These are phyloP conservation scores for Polia nebulosa DNA, from an alignment of 2,888 invertebrate species.

Conservation along the genomic window DNA sequence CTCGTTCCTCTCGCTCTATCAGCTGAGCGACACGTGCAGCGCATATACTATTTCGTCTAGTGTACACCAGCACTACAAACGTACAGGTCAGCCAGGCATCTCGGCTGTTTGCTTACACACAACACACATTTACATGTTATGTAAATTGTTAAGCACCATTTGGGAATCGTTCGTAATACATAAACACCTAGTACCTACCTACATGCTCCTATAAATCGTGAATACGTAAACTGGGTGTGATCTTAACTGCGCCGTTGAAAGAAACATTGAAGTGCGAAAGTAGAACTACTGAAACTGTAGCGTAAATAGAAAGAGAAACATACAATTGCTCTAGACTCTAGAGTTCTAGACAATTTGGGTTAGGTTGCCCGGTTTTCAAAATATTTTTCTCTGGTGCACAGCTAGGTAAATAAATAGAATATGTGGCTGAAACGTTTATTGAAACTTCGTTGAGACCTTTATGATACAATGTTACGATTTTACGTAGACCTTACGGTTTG, in stretches of 20 bases:
- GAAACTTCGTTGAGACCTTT: not conserved
- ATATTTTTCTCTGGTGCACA: slow-evolving; percentile 10
- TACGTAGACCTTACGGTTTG: too few relatives aligned
- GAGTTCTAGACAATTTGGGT: not conserved
- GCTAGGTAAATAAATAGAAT: not conserved
- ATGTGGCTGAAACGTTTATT: not conserved
- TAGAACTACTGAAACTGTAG: slow-evolving; percentile 13
- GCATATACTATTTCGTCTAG: slow-evolving; percentile 83
- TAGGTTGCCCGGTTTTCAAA: slow-evolving; percentile 12
- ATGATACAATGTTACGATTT: too few relatives aligned
- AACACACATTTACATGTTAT: slow-evolving; percentile 60
- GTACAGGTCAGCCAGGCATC: slow-evolving; percentile 57
- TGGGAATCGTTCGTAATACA: slow-evolving; percentile 61
- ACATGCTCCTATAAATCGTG: slow-evolving; percentile 43
- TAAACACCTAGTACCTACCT: slow-evolving; percentile 46
- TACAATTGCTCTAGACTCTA: not conserved
- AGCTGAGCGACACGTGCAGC: slow-evolving; percentile 89
- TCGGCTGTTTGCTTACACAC: slow-evolving; percentile 57
- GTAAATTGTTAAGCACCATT: slow-evolving; percentile 61
- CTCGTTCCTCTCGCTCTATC: slow-evolving; percentile 82
- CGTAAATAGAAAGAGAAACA: slow-evolving; percentile 22
- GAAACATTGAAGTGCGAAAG: slow-evolving; percentile 38
- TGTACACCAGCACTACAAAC: slow-evolving; percentile 69
- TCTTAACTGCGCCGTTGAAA: slow-evolving; percentile 45
- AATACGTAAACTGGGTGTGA: slow-evolving; percentile 48